Evolutionary conservation across 23 tunicate genomes (phyloP).

Genomic region (Oikopleura dioica): DNA sequence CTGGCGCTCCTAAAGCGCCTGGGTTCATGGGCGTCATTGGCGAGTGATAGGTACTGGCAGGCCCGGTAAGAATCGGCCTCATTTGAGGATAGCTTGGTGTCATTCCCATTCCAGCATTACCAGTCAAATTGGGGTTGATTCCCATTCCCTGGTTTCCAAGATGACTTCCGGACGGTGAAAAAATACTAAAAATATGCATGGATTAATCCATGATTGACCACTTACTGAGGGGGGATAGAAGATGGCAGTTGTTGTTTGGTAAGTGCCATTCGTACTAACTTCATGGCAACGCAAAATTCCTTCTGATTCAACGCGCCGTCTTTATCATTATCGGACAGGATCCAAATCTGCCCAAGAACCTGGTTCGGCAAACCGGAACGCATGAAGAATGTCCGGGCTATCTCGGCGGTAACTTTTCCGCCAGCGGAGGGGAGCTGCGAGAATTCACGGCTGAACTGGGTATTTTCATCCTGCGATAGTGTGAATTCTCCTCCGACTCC

Average conservation of each 20-base stretch:
- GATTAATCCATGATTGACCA: too few species aligned
- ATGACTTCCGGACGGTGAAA: too few species aligned
- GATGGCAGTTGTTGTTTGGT: conserved; percentile 18
- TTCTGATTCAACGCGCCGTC: conserved; percentile 67
- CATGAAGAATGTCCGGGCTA: conserved; percentile 40
- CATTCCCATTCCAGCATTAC: too few species aligned
- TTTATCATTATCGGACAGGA: conserved; percentile 44
- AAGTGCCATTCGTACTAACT: conserved; percentile 20
- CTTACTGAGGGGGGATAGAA: conserved; percentile 41
- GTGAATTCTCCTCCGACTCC: not conserved
- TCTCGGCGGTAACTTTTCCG: not conserved
- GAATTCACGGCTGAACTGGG: not conserved
- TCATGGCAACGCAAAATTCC: conserved; percentile 92
- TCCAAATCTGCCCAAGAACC: conserved; percentile 57
- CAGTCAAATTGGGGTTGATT: not conserved
- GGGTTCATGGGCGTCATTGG: too few species aligned
- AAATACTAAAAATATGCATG: too few species aligned
- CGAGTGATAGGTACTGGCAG: not conserved
- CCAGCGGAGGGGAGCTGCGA: not conserved
- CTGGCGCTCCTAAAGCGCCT: too few species aligned
- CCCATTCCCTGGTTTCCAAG: not conserved
- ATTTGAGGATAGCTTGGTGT: not conserved
- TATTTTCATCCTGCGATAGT: not conserved
- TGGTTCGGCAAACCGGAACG: conserved; percentile 43
- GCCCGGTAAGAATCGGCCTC: not conserved